Evolutionary conservation across 2,888 invertebrate species (phyloP).

Genomic region (Phyto melanocephala): DNA sequence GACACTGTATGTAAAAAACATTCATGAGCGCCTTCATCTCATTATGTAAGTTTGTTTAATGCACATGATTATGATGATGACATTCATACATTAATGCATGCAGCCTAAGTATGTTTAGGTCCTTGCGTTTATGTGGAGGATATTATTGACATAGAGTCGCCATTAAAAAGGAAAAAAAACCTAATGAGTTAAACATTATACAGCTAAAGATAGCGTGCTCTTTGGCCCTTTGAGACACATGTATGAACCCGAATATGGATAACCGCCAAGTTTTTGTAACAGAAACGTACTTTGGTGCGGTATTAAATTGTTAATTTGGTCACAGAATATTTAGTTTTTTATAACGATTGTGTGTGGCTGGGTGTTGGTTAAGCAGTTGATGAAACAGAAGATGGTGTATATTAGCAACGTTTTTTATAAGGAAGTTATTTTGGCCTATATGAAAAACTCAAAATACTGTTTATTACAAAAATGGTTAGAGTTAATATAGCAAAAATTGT

Average conservation of each 20-base stretch:
- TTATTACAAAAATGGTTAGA: too few species aligned
- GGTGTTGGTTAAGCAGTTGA: too few species aligned
- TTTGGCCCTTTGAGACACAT: slow-evolving; percentile 12
- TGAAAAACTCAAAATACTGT: too few species aligned
- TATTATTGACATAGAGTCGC: slow-evolving; percentile 24
- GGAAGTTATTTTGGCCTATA: too few species aligned
- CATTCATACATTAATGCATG: slow-evolving; percentile 11
- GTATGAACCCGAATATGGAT: background rate
- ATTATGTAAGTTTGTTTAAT: slow-evolving; percentile 19
- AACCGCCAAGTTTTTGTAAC: background rate
- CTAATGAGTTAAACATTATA: background rate
- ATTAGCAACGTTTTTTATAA: too few species aligned
- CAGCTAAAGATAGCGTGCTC: background rate
- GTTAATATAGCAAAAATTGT: too few species aligned
- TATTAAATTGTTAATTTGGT: background rate
- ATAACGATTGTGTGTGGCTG: too few species aligned
- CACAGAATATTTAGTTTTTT: too few species aligned
- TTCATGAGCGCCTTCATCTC: background rate
- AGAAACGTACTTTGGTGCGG: background rate
- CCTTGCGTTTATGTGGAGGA: background rate
- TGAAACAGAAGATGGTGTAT: too few species aligned
- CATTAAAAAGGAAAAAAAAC: background rate
- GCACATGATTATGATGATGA: slow-evolving; percentile 8
- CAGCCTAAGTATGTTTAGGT: background rate
- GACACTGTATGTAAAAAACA: too few species aligned